Percentiles rank a stretch among this genome's conserved stretches.
phyloP scores from a whole-genome alignment of 2,797 vertebrate species.

The Gymnothorax javanicus region DNA sequence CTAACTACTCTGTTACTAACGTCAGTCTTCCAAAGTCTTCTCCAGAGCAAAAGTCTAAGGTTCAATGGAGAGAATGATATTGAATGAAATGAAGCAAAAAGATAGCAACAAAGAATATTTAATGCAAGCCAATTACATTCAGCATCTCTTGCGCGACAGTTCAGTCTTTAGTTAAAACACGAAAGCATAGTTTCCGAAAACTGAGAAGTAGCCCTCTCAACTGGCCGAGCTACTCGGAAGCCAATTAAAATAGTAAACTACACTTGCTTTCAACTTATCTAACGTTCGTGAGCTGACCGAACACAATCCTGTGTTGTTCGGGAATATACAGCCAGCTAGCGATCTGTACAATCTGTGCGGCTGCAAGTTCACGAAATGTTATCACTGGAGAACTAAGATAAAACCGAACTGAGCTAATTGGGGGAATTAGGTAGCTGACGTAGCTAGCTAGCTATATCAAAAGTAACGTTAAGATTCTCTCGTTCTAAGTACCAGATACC shows the following conservation, averaged over 20 bases:
- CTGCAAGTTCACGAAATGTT: background rate
- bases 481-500: constrained; percentile 33
- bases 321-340: constrained; percentile 21
- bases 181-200: constrained; percentile 64
- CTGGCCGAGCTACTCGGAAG: constrained; percentile 10
- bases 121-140: background rate
- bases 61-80: constrained; percentile 7
- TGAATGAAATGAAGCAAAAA: background rate
- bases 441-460: constrained; percentile 41
- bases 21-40: background rate
- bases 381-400: constrained; percentile 7
- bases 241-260: constrained; percentile 6
- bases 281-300: background rate
- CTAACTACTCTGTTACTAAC: constrained; percentile 3
- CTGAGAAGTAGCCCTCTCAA: constrained; percentile 7
- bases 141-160: constrained; percentile 24
- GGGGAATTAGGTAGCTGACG: constrained; percentile 45
- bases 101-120: background rate
- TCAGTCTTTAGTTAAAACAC: constrained; percentile 64
- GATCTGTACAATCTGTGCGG: background rate
- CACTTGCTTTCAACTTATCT: background rate
- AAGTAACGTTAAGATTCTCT: constrained; percentile 48
- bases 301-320: constrained; percentile 57
- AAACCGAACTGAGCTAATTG: constrained; percentile 66
- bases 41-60: background rate